Conservation (phyloP, 2,797 vertebrate species). For the Melanotaenia maccullochi region DNA sequence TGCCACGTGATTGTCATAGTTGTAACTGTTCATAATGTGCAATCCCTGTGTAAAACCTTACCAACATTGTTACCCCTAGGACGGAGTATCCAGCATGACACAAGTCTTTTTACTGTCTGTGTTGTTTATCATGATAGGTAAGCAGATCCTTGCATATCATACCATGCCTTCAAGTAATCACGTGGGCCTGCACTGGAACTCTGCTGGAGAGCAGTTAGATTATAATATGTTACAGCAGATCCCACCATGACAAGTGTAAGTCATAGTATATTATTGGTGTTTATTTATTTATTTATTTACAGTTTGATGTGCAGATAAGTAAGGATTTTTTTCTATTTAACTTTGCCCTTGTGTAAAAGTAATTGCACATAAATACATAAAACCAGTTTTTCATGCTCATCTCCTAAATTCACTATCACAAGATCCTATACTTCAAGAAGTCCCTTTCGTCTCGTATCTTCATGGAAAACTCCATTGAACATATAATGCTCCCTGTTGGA, state of each 20-base stretch:
- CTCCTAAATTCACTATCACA: too few species aligned
- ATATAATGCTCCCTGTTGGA: too few species aligned
- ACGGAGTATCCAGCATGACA: not conserved
- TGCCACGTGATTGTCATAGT: not conserved
- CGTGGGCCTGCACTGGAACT: not conserved
- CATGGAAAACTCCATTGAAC: too few species aligned
- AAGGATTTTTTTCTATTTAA: too few species aligned
- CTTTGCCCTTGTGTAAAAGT: not conserved
- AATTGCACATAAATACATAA: not conserved
- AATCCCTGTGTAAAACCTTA: not conserved
- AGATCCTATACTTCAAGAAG: too few species aligned
- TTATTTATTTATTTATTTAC: not conserved
- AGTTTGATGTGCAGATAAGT: not conserved
- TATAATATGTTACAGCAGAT: not conserved
- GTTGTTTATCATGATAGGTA: not conserved
- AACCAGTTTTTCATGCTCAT: not conserved
- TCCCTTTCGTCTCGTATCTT: too few species aligned
- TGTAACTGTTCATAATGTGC: not conserved
- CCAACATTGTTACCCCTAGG: not conserved
- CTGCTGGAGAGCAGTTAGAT: not conserved
- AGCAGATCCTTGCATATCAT: not conserved
- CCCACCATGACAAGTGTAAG: not conserved
- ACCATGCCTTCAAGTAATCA: not conserved
- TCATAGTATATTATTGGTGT: constrained; percentile 3
- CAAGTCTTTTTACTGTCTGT: not conserved